These are phyloP conservation scores for Ctenomys sociabilis DNA, from an alignment of 2,113 vertebrate genomes.

Conservation along the genomic window DNA sequence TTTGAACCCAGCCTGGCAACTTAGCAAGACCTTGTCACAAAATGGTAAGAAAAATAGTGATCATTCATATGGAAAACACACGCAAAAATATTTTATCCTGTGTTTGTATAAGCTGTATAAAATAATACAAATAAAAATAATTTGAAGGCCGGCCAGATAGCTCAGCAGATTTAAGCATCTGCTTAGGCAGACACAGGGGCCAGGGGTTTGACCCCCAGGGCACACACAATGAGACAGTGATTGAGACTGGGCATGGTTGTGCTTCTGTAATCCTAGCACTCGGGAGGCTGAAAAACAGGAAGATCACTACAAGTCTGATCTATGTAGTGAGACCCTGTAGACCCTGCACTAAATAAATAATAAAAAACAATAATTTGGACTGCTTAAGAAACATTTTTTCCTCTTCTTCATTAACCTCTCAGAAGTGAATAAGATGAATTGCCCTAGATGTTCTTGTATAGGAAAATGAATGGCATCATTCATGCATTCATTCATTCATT, in stretches of 20 bases:
- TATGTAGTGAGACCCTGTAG: no score
- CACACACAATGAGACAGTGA: no score
- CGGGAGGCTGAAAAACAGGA: no score
- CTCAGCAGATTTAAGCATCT: no score
- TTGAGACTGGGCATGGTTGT: no score
- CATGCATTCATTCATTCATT: background rate
- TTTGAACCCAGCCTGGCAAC: background rate
- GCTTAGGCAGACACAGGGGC: no score
- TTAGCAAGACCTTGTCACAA: background rate
- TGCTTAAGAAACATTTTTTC: background rate
- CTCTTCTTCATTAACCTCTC: background rate
- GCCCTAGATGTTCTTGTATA: background rate
- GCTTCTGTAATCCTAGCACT: no score
- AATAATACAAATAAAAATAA: slow-evolving; percentile 4
- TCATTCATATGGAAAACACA: slow-evolving; percentile 14
- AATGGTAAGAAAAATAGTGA: background rate
- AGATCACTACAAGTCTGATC: no score
- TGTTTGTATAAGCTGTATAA: slow-evolving; percentile 48
- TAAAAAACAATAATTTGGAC: background rate
- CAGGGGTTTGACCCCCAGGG: no score
- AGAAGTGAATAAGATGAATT: background rate
- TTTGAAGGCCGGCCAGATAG: background rate
- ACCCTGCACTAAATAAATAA: no score
- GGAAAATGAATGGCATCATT: background rate
- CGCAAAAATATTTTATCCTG: background rate